Conservation (phyloP, 1,140 invertebrate genomes). For the Lordiphosa clarofinis region DNA sequence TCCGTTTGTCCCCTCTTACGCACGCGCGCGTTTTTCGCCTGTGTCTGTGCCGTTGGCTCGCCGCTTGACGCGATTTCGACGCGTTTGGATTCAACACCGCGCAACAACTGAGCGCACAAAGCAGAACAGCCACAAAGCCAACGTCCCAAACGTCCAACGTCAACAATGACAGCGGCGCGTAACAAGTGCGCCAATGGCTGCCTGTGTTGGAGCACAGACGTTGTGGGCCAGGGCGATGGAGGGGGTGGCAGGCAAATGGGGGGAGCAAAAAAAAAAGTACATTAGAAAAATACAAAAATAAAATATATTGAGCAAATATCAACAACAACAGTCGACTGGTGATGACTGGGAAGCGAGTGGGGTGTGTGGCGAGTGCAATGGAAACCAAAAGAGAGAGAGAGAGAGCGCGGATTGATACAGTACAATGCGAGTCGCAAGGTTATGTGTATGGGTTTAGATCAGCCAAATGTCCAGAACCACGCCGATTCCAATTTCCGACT, state of each 20-base stretch:
- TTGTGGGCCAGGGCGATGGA: neutral
- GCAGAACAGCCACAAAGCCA: slow-evolving; percentile 37
- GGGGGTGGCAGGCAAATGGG: neutral
- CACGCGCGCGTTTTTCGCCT: slow-evolving; percentile 51
- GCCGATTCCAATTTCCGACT: too few relatives aligned
- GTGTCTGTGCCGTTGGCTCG: slow-evolving; percentile 18
- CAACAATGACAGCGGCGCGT: slow-evolving; percentile 45
- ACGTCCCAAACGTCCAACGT: slow-evolving; percentile 19
- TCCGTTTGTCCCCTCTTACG: slow-evolving; percentile 29
- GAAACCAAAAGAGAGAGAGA: slow-evolving; percentile 16
- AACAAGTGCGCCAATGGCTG: slow-evolving; percentile 58
- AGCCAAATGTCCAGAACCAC: too few relatives aligned
- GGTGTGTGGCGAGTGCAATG: neutral
- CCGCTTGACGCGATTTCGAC: slow-evolving; percentile 41
- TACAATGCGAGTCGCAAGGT: slow-evolving; percentile 29
- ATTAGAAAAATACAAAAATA: slow-evolving; percentile 61
- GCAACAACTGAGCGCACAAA: slow-evolving; percentile 65
- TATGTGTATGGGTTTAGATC: neutral
- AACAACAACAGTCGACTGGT: slow-evolving; percentile 24
- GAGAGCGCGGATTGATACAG: slow-evolving; percentile 10
- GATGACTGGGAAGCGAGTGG: neutral
- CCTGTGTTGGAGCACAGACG: slow-evolving; percentile 12
- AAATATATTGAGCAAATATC: slow-evolving; percentile 72
- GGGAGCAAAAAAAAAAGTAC: slow-evolving; percentile 22
- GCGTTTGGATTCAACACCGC: slow-evolving; percentile 58